Base-by-base conservation (phyloP, 2,888 invertebrate species). In the Erebia aethiops region DNA sequence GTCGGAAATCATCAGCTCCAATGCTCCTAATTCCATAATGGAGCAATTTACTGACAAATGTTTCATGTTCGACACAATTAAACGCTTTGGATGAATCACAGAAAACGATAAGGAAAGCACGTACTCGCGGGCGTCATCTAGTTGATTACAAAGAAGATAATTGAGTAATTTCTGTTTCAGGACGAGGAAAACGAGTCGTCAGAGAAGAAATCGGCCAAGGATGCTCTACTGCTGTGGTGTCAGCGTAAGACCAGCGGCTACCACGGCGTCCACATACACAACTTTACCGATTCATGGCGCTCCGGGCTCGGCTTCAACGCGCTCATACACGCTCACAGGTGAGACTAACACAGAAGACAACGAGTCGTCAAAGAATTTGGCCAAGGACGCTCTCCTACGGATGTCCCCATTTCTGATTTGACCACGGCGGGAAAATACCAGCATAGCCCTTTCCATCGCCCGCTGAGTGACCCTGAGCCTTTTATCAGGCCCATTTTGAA, bases 151-250 rank as follows among this genome's bases (percentile, higher is more conserved):
- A 35, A 7, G 35, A 35, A 35, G 7, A 35, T 35, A 35, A 35
- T 35, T 35, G 7, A 7, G 35, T 35, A 2, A 35, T 35, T 35
- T 35, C 35, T n/a, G 52, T 67, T 4, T 5, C 79, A 97, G 97
- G 98, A 98, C 85, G 98, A 98, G 93, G 98, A 98, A 84, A 98
- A 98, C 85, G 98, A 98, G 87, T 98, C 98, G 77, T 98, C 98
- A 43, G 99, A 99, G 92, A 99, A 99, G 94, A 98, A 98, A 91
- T 99, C 99, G 1, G 99, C 99, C 78, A 99, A 99, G 94, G 99
- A 99, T 92, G 99, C 99, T 7, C 93, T 99, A 75, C 94, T 99
- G 65, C 94, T 99, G 79, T 99, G 99, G 99, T 99, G 99, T 86
- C 99, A 99, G 93, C 95, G 99, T 69, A 99, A 99, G 94, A 99